Conservation (phyloP, 2,113 vertebrate species). For the Bucco capensis region DNA sequence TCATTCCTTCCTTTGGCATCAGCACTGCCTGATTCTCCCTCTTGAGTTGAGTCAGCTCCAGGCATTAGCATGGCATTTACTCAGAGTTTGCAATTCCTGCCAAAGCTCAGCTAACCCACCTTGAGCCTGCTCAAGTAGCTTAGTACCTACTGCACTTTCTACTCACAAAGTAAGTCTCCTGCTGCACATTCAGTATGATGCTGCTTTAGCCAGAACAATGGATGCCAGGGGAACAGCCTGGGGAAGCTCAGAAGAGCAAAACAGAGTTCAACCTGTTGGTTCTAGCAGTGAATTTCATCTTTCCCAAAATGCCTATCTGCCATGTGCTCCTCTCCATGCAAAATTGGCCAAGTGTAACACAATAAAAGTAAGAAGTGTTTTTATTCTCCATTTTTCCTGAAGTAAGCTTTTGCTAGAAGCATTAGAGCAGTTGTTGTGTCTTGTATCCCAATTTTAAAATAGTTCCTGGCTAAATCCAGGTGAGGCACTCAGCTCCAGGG, state of each 20-base stretch:
- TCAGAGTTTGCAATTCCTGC: background rate
- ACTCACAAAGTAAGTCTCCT: background rate
- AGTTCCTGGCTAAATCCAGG: background rate
- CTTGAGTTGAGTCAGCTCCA: fast-evolving
- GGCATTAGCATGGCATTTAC: background rate
- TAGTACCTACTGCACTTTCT: background rate
- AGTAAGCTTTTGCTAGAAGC: background rate
- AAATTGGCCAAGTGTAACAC: background rate
- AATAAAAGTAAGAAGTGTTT: background rate
- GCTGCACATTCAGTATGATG: background rate
- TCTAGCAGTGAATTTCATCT: background rate
- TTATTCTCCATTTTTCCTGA: background rate
- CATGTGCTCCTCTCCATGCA: background rate
- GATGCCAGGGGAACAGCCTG: background rate
- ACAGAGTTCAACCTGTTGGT: background rate
- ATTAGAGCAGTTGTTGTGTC: background rate
- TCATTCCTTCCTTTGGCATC: background rate
- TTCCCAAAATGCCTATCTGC: background rate
- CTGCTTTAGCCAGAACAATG: background rate
- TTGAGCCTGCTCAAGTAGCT: background rate
- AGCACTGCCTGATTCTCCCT: background rate
- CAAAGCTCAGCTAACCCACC: background rate
- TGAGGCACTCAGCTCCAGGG: background rate
- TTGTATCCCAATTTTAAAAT: background rate
- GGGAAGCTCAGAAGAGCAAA: background rate